phyloP scores from a whole-genome alignment of 2,113 vertebrate species.

The Rhombomys opimus region DNA sequence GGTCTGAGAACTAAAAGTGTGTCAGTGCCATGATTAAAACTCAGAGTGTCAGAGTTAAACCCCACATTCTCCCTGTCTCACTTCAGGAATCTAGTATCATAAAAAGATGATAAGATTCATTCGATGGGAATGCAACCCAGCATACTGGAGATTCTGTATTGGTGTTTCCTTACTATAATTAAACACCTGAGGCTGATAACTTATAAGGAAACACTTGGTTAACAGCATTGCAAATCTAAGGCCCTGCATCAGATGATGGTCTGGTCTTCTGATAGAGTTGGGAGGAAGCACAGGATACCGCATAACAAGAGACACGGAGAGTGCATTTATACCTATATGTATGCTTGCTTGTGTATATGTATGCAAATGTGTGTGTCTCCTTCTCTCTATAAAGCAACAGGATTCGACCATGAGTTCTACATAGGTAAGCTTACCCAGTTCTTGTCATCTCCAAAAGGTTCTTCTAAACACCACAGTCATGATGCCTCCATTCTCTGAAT shows the following conservation, averaged over 20 bases:
- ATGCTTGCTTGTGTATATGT: no score
- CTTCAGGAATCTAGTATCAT: background rate
- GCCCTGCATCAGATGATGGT: background rate
- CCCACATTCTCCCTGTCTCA: background rate
- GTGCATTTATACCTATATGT: background rate
- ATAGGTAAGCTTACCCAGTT: background rate
- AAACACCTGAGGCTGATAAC: background rate
- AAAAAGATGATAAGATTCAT: background rate
- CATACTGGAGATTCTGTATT: background rate
- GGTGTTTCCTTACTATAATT: background rate
- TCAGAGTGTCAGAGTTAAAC: background rate
- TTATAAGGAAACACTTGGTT: background rate
- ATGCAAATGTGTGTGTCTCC: background rate
- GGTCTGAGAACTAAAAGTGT: background rate
- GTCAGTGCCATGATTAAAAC: background rate
- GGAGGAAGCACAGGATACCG: background rate
- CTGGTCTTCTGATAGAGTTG: no score
- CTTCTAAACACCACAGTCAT: background rate
- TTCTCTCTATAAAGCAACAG: background rate
- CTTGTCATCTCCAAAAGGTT: background rate
- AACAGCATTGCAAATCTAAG: background rate
- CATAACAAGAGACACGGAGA: background rate
- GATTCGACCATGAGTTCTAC: background rate
- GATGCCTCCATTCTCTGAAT: background rate
- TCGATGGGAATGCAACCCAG: background rate